Evolutionary conservation across 2,888 invertebrate species (phyloP).

Genomic region (Phlogophora meticulosa): DNA sequence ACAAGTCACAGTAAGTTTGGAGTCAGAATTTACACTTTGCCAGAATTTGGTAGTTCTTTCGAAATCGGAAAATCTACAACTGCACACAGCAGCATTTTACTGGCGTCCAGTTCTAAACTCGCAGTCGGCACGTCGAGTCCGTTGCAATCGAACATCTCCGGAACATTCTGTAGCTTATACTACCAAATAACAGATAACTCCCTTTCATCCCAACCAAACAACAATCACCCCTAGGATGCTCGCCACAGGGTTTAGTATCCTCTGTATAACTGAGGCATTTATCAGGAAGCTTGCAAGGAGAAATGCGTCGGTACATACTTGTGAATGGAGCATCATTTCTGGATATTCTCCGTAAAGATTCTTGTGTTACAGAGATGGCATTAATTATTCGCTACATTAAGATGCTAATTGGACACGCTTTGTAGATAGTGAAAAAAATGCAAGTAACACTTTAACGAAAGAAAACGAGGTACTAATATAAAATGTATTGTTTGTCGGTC

Average conservation of each 20-base stretch:
- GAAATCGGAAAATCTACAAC: not conserved
- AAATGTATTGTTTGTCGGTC: not conserved
- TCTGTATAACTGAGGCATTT: slow-evolving; percentile 36
- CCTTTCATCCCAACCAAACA: slow-evolving; percentile 25
- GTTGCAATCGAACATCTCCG: slow-evolving; percentile 78
- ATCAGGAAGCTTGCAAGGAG: slow-evolving; percentile 61
- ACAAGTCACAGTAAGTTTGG: too few species aligned
- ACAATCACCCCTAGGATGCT: not conserved
- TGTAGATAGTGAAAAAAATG: not conserved
- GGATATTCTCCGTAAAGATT: slow-evolving; percentile 60
- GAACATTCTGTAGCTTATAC: slow-evolving; percentile 75
- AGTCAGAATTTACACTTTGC: too few species aligned
- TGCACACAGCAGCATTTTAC: slow-evolving; percentile 69
- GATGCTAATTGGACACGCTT: slow-evolving; percentile 28
- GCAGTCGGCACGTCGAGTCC: slow-evolving; percentile 72
- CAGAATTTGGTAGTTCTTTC: too few species aligned
- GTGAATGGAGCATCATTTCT: slow-evolving; percentile 63
- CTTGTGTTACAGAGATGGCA: slow-evolving; percentile 48
- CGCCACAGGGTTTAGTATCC: not conserved
- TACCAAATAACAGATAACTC: slow-evolving; percentile 71
- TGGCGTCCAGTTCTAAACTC: slow-evolving; percentile 56
- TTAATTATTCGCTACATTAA: slow-evolving; percentile 7
- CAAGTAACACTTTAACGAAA: not conserved
- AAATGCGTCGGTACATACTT: slow-evolving; percentile 66
- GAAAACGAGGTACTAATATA: not conserved